Evolutionary conservation across 2,113 vertebrate genomes (phyloP).

Genomic region (Scomber scombrus): DNA sequence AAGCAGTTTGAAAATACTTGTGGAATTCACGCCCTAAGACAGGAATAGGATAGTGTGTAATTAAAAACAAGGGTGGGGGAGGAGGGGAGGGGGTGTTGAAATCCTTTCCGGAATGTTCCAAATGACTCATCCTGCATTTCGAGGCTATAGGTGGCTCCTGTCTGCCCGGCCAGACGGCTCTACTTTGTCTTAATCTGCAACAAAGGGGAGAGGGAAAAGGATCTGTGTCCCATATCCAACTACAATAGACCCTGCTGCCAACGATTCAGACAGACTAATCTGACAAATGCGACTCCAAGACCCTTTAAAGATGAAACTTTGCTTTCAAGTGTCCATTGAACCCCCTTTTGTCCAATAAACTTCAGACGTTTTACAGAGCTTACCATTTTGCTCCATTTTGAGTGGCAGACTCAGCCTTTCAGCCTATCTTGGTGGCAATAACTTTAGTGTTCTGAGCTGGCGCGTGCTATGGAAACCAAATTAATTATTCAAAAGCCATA

Average conservation of each 20-base stretch:
- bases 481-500: slow-evolving; percentile 62
- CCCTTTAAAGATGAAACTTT: slow-evolving; percentile 65
- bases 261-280: slow-evolving; percentile 56
- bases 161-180: slow-evolving; percentile 60
- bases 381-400: slow-evolving; percentile 3
- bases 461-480: slow-evolving; percentile 51
- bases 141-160: slow-evolving; percentile 73
- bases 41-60: slow-evolving; percentile 84
- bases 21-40: slow-evolving; percentile 78
- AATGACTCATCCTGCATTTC: slow-evolving; percentile 76
- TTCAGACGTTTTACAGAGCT: slow-evolving; percentile 15
- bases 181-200: slow-evolving; percentile 76
- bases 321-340: slow-evolving; percentile 51
- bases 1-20: slow-evolving; percentile 63
- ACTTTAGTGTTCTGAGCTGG: slow-evolving; percentile 52
- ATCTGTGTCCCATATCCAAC: slow-evolving; percentile 56
- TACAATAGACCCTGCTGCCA: slow-evolving; percentile 51
- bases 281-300: slow-evolving; percentile 59
- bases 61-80: slow-evolving; percentile 76
- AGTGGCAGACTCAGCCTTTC: slow-evolving; percentile 57
- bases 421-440: slow-evolving; percentile 47
- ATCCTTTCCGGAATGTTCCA: slow-evolving; percentile 82
- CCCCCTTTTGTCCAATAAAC: slow-evolving; percentile 54
- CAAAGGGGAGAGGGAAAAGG: slow-evolving; percentile 66
- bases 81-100: slow-evolving; percentile 54